Base-by-base conservation (phyloP, 2,888 invertebrate genomes). In the Erpobdella octoculata region DNA sequence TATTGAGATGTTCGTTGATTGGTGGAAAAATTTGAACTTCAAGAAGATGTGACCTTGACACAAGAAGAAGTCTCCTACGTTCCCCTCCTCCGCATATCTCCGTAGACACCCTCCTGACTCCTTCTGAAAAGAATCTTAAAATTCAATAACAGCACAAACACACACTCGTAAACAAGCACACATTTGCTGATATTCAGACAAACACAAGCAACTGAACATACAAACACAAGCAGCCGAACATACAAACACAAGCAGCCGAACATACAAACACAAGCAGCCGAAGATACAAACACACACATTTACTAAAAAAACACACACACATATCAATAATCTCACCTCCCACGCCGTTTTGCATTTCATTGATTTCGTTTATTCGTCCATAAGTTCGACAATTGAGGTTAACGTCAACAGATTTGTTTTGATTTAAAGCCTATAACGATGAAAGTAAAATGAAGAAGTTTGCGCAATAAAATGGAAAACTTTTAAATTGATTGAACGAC, bases 11-110 rank as follows among this genome's bases (percentile, higher is more conserved):
- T 21, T 25, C 21, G 21, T 25, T 9, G 53, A 28, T 25, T 53
- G 53, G 53, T 12, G 53, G 53, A 9, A 53, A 28, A 28, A 53
- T 53, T 53, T 53, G 53, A 53, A 53, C 53, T 28, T 53, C 53
- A 8, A 53, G 53, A 15, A 28, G 21, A 28, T 53, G 53, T 25
- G 53, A 53, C 53, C 28, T 53, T 3, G 53, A 53, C 21, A 53
- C 53, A 8, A 53, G 53, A 15, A 53, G 6, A 9, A 53, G 9
- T 28, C 28, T 53, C 53, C 21, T 53, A 28, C 53, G 53, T 25
- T 21, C 21, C 1, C 53, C 53, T 53, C 53, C 53, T 6, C 18
- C 53, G 28, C 53, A 53, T 8, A 53, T 15, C 4, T 21, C 21
- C 21, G 53, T 53, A 8, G 53, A 6, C 53, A 53, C 53, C 21